Percentiles rank a stretch among this genome's conserved stretches.
phyloP scores from a whole-genome alignment of 2,797 vertebrate genomes.

The Aulostomus chinensis region DNA sequence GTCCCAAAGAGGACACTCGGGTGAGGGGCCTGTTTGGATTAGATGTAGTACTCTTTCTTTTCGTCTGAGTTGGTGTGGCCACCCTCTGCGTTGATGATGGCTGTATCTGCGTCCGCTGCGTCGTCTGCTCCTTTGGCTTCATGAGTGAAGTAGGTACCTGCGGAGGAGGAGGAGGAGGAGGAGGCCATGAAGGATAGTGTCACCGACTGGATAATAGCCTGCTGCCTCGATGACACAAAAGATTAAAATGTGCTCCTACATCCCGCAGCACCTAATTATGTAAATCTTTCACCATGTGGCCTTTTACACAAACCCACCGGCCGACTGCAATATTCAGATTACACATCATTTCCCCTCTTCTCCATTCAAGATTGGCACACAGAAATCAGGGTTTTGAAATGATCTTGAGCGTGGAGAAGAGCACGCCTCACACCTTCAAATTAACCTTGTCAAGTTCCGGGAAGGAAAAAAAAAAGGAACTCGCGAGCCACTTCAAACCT shows the following conservation, averaged over 20 bases:
- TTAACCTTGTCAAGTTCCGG: slow-evolving; percentile 76
- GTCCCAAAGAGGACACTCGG: slow-evolving; percentile 75
- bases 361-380: slow-evolving; percentile 52
- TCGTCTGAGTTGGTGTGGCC: slow-evolving; percentile 98
- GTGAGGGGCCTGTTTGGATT: slow-evolving; percentile 72
- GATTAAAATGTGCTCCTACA: slow-evolving; percentile 52
- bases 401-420: slow-evolving; percentile 53
- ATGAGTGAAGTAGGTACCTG: slow-evolving; percentile 99
- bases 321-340: slow-evolving; percentile 46
- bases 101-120: slow-evolving; percentile 96
- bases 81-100: slow-evolving; percentile 98
- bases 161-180: slow-evolving; percentile 11
- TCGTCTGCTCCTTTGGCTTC: slow-evolving; percentile 99
- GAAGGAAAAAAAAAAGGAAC: slow-evolving; percentile 31
- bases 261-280: slow-evolving; percentile 58
- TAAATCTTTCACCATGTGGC: slow-evolving; percentile 41
- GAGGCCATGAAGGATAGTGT: slow-evolving; percentile 40
- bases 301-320: slow-evolving; percentile 33
- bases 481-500: slow-evolving; percentile 72
- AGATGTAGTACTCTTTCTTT: slow-evolving; percentile 99
- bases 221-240: slow-evolving; percentile 55
- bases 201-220: slow-evolving; percentile 36
- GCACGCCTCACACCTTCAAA: slow-evolving; percentile 61
- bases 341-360: slow-evolving; percentile 26
- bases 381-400: slow-evolving; percentile 65